Evolutionary conservation across 2,113 vertebrate species (phyloP).

Genomic region (Nanorana parkeri): DNA sequence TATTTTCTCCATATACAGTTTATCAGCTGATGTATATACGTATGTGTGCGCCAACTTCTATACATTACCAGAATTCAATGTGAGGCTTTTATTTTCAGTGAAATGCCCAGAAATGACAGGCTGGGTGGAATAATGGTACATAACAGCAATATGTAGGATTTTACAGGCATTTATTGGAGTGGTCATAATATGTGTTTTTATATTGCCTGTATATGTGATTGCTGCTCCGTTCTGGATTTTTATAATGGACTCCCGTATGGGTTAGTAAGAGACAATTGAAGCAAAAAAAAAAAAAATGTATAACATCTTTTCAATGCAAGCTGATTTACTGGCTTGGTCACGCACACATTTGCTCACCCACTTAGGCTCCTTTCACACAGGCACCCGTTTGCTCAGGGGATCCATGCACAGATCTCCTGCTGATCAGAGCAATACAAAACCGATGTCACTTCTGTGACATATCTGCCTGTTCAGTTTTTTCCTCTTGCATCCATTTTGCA

Average conservation of each 20-base stretch:
- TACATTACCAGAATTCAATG: background rate
- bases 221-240: background rate
- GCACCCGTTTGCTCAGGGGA: too few species aligned
- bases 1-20: slow-evolving; percentile 21
- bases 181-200: background rate
- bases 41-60: background rate
- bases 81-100: background rate
- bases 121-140: background rate
- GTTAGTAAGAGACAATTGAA: background rate
- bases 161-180: background rate
- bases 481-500: too few species aligned
- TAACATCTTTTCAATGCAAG: too few species aligned
- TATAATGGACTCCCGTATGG: background rate
- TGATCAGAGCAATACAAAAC: too few species aligned
- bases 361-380: too few species aligned
- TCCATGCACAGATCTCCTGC: too few species aligned
- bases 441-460: too few species aligned
- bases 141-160: background rate
- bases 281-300: too few species aligned
- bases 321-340: too few species aligned
- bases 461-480: too few species aligned
- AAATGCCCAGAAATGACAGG: background rate
- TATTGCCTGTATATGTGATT: background rate
- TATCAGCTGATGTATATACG: background rate
- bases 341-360: too few species aligned